Conservation (phyloP, 30 jellyfish, hydroid and myxozoan species). For the Aurelia sp. region DNA sequence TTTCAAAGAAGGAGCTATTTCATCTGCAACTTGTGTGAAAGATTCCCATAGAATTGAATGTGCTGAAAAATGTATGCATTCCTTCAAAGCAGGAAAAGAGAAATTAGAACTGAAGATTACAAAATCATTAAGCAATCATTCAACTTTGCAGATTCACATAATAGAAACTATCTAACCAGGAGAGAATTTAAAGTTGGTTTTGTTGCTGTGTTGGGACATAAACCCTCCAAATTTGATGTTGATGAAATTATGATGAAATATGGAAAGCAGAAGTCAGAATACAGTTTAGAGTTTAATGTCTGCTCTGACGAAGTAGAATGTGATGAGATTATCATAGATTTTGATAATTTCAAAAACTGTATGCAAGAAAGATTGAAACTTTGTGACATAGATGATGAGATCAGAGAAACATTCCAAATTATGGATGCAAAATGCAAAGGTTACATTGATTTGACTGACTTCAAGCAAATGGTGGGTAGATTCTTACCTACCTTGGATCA, state of each 20-base stretch:
- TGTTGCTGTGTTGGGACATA: conserved; percentile 71
- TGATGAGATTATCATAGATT: conserved; percentile 16
- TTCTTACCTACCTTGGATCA: conserved; percentile 41
- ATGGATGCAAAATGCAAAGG: conserved; percentile 86
- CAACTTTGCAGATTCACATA: conserved; percentile 57
- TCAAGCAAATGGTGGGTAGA: conserved; percentile 38
- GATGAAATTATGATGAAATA: conserved; percentile 23
- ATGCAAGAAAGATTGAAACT: conserved; percentile 21
- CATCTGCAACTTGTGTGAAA: too few relatives aligned
- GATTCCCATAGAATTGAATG: too few relatives aligned
- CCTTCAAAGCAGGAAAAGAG: not conserved
- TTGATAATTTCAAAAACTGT: conserved; percentile 7
- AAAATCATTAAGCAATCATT: conserved; percentile 43
- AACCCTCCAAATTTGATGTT: conserved; percentile 71
- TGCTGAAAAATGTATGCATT: not conserved
- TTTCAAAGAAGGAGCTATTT: too few relatives aligned
- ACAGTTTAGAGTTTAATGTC: too few relatives aligned
- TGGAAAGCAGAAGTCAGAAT: conserved; percentile 15
- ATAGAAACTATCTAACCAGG: conserved; percentile 58
- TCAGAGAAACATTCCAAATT: conserved; percentile 73
- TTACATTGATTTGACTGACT: conserved; percentile 69
- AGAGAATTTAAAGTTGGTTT: conserved; percentile 72
- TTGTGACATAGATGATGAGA: conserved; percentile 61
- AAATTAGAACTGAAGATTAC: conserved; percentile 17
- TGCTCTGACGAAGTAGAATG: too few relatives aligned